A percentile compares a stretch with the other conserved stretches of the same genome.
phyloP scores from a whole-genome alignment of 2,113 vertebrate genomes.

The Petroica traversi region DNA sequence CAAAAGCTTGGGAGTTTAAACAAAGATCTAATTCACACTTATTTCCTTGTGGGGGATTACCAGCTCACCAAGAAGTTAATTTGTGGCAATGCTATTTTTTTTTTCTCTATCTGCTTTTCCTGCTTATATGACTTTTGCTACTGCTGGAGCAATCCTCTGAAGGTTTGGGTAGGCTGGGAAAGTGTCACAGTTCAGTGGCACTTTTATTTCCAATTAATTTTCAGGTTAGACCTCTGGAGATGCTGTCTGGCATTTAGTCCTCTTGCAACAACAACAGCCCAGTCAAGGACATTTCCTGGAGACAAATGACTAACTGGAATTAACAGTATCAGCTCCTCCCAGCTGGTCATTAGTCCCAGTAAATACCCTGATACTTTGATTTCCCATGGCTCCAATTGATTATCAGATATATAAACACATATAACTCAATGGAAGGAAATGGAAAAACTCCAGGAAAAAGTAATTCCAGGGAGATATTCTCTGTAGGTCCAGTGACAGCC shows the following conservation, averaged over 20 bases:
- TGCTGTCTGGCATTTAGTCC: not conserved
- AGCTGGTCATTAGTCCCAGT: not conserved
- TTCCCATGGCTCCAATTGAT: not conserved
- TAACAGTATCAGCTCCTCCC: not conserved
- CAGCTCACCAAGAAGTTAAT: not conserved
- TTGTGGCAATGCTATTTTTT: not conserved
- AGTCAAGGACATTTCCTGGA: not conserved
- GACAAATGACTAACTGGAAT: not conserved
- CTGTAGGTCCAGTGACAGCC: not conserved
- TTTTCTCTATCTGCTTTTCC: not conserved
- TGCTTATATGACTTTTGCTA: not conserved
- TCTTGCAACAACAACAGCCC: not conserved
- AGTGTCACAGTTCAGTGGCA: not conserved
- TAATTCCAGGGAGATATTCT: not conserved
- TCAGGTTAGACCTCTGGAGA: constrained; percentile 22
- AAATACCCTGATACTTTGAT: not conserved
- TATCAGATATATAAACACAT: not conserved
- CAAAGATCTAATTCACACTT: not conserved
- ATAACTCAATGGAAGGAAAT: not conserved
- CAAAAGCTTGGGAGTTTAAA: not conserved
- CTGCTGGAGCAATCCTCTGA: not conserved
- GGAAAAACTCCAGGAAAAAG: not conserved
- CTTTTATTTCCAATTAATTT: not conserved
- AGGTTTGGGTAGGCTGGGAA: not conserved
- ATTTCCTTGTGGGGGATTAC: not conserved